Evolutionary conservation across 2,888 invertebrate species (phyloP).

Genomic region (Colostygia pectinataria): DNA sequence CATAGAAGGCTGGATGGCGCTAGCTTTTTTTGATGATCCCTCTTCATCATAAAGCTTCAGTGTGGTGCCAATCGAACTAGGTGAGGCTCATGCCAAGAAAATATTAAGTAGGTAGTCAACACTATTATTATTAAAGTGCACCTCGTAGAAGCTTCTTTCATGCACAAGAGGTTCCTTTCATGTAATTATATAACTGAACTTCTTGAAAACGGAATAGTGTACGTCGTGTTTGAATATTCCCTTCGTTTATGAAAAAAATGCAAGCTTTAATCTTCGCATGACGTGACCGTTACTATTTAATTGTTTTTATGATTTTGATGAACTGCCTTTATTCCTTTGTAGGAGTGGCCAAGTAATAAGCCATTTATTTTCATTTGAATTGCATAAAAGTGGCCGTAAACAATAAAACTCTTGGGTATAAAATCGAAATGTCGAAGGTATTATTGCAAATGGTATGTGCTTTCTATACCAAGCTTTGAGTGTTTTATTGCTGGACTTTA

Average conservation of each 20-base stretch:
- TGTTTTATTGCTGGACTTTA: conserved; percentile 2
- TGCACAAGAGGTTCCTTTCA: no score
- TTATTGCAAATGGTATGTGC: not conserved
- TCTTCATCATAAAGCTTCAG: no score
- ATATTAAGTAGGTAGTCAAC: no score
- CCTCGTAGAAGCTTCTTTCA: no score
- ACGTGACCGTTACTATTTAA: conserved; percentile 22
- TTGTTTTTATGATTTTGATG: conserved; percentile 22
- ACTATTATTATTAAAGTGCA: no score
- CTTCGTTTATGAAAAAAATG: conserved; percentile 6
- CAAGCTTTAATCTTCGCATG: conserved; percentile 20
- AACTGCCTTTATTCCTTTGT: conserved; percentile 18
- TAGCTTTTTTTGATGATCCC: no score
- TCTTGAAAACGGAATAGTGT: no score
- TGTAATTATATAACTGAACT: no score
- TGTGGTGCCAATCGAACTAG: no score
- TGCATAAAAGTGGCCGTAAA: conserved; percentile 16
- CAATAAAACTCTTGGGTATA: conserved; percentile 4
- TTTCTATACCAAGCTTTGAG: not conserved
- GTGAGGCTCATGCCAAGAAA: no score
- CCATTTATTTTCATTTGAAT: conserved; percentile 18
- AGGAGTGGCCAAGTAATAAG: conserved; percentile 2
- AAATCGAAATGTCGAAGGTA: conserved; percentile 11
- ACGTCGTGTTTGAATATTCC: conserved; percentile 9
- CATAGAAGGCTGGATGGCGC: no score